Evolutionary conservation across 2,888 invertebrate genomes (phyloP).

Genomic region (Rhabditophanes sp.): DNA sequence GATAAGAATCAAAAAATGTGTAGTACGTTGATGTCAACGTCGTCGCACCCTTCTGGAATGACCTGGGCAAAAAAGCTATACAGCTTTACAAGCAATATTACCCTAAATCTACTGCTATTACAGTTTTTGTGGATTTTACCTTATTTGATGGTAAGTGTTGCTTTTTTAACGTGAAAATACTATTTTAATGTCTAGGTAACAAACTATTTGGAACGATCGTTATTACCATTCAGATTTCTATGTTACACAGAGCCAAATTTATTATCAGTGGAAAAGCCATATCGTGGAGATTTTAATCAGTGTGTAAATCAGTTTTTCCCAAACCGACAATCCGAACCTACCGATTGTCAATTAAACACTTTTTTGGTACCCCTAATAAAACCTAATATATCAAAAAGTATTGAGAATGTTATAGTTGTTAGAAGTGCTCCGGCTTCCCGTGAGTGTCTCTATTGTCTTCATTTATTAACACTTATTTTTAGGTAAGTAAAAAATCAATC

Average conservation of each 20-base stretch:
- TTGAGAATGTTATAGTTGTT: conserved; percentile 19
- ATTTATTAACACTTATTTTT: not conserved
- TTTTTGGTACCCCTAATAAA: conserved; percentile 5
- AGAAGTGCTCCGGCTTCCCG: conserved; percentile 24
- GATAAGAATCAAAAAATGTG: too few species aligned
- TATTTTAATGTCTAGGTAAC: conserved; percentile 18
- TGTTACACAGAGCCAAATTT: conserved; percentile 42
- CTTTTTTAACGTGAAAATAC: not conserved
- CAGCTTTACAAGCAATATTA: too few species aligned
- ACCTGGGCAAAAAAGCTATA: too few species aligned
- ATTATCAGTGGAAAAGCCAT: conserved; percentile 23
- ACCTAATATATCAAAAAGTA: conserved; percentile 7
- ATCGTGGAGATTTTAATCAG: conserved; percentile 20
- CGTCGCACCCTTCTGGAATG: too few species aligned
- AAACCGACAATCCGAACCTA: conserved; percentile 8
- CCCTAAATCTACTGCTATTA: conserved; percentile 19
- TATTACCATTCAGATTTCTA: conserved; percentile 30
- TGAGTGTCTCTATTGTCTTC: conserved; percentile 20
- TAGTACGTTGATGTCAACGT: too few species aligned
- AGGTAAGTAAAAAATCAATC: not conserved
- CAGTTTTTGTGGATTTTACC: conserved; percentile 38
- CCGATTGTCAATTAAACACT: conserved; percentile 9
- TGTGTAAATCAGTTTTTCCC: conserved; percentile 28
- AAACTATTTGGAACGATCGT: conserved; percentile 39
- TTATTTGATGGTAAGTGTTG: conserved; percentile 30